These are phyloP conservation scores for Kobus ellipsiprymnus DNA, from an alignment of 2,113 vertebrate genomes.

Conservation along the genomic window DNA sequence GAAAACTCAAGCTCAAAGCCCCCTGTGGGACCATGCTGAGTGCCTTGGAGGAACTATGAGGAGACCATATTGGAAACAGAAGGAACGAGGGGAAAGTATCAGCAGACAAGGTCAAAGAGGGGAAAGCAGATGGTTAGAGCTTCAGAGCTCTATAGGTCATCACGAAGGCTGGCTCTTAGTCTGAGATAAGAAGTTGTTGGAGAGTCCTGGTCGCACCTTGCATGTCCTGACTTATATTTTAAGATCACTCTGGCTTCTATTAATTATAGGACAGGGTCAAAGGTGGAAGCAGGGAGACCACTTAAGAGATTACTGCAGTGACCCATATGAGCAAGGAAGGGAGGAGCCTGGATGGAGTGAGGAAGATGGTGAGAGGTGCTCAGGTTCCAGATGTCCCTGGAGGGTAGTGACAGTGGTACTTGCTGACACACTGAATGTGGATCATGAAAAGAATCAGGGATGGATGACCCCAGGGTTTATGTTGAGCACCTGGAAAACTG, in stretches of 20 bases:
- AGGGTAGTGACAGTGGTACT: background rate
- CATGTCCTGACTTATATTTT: background rate
- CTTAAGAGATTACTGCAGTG: background rate
- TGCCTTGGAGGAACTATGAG: background rate
- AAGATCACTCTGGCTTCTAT: background rate
- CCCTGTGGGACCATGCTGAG: background rate
- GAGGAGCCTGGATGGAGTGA: background rate
- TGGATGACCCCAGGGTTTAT: background rate
- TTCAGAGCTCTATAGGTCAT: background rate
- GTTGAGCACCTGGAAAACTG: background rate
- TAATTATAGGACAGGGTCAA: background rate
- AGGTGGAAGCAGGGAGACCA: background rate
- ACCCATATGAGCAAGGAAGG: background rate
- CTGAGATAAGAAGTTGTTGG: background rate
- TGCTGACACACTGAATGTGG: background rate
- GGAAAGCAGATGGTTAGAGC: background rate
- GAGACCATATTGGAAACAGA: background rate
- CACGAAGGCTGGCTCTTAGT: background rate
- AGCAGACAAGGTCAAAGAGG: background rate
- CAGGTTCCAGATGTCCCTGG: background rate
- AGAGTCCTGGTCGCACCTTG: background rate
- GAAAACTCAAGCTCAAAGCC: background rate
- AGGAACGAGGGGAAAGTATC: accelerated
- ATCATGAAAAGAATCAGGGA: background rate
- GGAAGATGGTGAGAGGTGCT: background rate